phyloP scores from a whole-genome alignment of 2,797 vertebrate genomes.

The Liparis tanakae region DNA sequence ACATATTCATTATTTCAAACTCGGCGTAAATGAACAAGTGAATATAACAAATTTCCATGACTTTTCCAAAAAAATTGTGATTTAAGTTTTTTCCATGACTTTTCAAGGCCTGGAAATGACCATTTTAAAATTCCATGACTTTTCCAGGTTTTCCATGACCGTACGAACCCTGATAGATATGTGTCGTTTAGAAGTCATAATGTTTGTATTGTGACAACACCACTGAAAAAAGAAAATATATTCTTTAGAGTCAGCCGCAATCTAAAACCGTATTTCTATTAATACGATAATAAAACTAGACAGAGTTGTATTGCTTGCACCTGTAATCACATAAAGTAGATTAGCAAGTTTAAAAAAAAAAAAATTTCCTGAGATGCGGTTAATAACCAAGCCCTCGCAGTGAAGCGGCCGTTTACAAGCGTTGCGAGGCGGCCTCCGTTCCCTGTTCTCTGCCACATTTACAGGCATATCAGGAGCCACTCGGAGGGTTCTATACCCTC shows the following conservation, averaged over 20 bases:
- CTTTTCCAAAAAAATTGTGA: too few species aligned
- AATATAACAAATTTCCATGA: too few species aligned
- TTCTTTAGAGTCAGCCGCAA: slow-evolving; percentile 49
- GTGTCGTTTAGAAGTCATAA: not conserved
- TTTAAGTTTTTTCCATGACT: too few species aligned
- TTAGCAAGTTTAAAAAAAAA: too few species aligned
- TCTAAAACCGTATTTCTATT: slow-evolving; percentile 52
- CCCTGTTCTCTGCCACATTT: slow-evolving; percentile 54
- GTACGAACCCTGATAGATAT: too few species aligned
- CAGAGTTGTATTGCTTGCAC: slow-evolving; percentile 26
- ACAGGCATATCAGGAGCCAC: slow-evolving; percentile 40
- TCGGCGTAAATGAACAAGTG: too few species aligned
- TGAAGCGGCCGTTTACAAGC: slow-evolving; percentile 69
- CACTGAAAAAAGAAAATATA: not conserved
- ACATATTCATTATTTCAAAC: too few species aligned
- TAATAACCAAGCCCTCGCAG: slow-evolving; percentile 63
- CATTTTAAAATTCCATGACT: too few species aligned
- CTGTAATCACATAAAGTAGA: slow-evolving; percentile 55
- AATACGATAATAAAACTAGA: slow-evolving; percentile 48
- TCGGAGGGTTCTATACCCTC: slow-evolving; percentile 48
- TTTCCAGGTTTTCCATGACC: too few species aligned
- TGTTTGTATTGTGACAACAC: not conserved
- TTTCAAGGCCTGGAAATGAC: too few species aligned
- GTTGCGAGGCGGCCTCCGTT: slow-evolving; percentile 55
- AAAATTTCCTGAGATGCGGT: slow-evolving; percentile 62